Percentiles rank a stretch among this genome's conserved stretches.
phyloP scores from a whole-genome alignment of 92 coral and sea anemone genomes.

The Diadumene lineata region DNA sequence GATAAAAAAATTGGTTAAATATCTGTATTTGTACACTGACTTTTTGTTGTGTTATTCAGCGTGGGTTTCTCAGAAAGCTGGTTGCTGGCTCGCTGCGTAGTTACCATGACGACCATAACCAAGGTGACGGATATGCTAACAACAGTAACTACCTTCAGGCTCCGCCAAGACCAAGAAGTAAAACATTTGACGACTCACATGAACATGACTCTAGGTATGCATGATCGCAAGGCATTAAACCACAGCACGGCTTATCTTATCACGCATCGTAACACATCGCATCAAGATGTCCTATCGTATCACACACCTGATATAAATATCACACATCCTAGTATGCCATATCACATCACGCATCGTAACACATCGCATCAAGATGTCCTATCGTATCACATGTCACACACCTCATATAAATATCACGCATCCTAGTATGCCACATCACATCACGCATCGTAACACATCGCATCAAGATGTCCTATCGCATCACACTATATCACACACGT shows the following conservation, averaged over 20 bases:
- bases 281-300: no score
- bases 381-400: no score
- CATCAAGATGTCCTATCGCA: not conserved
- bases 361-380: not conserved
- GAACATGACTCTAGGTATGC: no score
- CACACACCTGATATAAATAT: no score
- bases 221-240: no score
- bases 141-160: slow-evolving; percentile 19
- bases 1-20: no score
- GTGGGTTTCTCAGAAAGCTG: slow-evolving; percentile 12
- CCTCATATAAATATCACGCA: not conserved
- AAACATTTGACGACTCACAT: slow-evolving; percentile 20
- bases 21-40: no score
- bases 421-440: not conserved
- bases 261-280: not conserved
- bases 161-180: slow-evolving; percentile 25
- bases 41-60: not conserved
- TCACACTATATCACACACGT: not conserved
- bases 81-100: slow-evolving; percentile 23
- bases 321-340: not conserved
- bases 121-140: not conserved
- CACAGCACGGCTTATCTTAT: no score
- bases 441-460: not conserved
- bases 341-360: not conserved
- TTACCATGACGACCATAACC: not conserved